phyloP scores from a whole-genome alignment of 2,888 invertebrate genomes.

The Acanthosoma haemorrhoidale region DNA sequence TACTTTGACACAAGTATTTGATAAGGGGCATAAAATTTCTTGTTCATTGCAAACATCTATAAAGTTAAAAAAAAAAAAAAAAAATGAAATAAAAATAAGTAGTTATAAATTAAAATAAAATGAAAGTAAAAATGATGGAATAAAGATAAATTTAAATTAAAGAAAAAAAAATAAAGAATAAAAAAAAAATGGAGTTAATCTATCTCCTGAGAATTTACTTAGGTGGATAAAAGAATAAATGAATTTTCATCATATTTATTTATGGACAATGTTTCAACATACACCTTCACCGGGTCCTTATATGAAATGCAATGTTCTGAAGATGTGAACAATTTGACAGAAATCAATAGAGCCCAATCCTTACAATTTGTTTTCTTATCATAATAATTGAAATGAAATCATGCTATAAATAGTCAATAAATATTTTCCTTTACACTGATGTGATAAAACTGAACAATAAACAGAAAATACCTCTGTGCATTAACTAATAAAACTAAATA shows the following conservation, averaged over 20 bases:
- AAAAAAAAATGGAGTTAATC: too few relatives aligned
- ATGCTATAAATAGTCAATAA: too few relatives aligned
- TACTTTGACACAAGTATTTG: neutral
- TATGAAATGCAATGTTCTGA: neutral
- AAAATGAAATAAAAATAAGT: neutral
- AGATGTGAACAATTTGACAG: neutral
- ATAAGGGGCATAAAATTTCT: neutral
- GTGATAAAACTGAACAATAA: too few relatives aligned
- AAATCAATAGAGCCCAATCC: neutral
- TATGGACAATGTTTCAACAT: too few relatives aligned
- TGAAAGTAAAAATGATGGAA: neutral
- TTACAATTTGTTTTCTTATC: too few relatives aligned
- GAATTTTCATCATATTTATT: too few relatives aligned
- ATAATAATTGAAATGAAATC: too few relatives aligned
- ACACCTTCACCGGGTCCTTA: neutral
- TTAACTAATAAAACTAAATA: too few relatives aligned
- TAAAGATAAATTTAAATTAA: neutral
- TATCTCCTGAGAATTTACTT: too few relatives aligned
- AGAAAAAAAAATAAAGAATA: neutral
- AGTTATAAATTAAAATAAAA: neutral
- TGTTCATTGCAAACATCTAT: conserved; percentile 6
- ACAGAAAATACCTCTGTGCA: too few relatives aligned
- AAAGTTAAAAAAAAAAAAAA: neutral
- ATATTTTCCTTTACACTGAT: too few relatives aligned
- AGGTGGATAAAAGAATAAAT: too few relatives aligned